Percentiles rank a stretch among this genome's conserved stretches.
Conservation (phyloP, 2,113 vertebrate species). For the Megatriorchis doriae region DNA sequence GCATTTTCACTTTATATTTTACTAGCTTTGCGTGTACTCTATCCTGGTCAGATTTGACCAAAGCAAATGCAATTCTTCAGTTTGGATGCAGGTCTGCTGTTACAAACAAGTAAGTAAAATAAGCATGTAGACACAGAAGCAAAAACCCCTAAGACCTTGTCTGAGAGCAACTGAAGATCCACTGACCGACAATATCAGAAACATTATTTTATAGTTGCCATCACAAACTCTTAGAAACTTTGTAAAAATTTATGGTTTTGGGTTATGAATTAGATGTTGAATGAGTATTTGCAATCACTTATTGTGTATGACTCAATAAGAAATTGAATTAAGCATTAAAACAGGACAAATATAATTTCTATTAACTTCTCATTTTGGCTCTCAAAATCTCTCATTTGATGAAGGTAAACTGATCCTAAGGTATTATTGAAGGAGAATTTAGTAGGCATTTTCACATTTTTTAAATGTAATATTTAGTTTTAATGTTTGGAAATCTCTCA, state of each 20-base stretch:
- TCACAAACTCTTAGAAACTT: not conserved
- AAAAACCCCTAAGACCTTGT: not conserved
- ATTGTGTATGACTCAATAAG: not conserved
- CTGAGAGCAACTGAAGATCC: not conserved
- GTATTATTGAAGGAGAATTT: not conserved
- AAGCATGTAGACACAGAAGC: not conserved
- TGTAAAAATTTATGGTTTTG: not conserved
- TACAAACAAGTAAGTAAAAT: not conserved
- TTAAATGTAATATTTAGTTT: not conserved
- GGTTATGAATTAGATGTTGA: not conserved
- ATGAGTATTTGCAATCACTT: not conserved
- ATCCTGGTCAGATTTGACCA: not conserved
- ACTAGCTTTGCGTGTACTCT: not conserved
- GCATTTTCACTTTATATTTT: not conserved
- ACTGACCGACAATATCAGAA: not conserved
- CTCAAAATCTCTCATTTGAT: not conserved
- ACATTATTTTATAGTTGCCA: not conserved
- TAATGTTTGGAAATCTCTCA: not conserved
- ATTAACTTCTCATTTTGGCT: not conserved
- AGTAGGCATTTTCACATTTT: not conserved
- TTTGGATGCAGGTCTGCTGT: not conserved
- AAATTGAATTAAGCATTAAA: not conserved
- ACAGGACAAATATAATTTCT: not conserved
- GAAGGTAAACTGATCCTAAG: not conserved
- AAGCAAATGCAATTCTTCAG: not conserved